phyloP scores from a whole-genome alignment of 1,140 invertebrate species.

The Lasioglossum baleicum region DNA sequence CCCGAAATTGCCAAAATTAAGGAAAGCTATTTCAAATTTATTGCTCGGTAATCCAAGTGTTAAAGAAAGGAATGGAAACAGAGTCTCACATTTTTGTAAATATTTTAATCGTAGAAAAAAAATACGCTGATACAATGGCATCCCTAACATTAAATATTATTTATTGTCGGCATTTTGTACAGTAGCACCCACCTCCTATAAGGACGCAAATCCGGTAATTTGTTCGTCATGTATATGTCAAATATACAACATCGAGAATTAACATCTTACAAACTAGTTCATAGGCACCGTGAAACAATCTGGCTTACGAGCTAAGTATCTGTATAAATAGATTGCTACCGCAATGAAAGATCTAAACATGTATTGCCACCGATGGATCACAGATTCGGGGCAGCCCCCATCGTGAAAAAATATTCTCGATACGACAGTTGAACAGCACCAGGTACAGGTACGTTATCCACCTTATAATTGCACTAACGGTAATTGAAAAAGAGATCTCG shows the following conservation, averaged over 20 bases:
- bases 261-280: constrained; percentile 3
- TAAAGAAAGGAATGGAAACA: not conserved
- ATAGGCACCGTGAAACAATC: constrained; percentile 6
- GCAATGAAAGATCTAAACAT: not conserved
- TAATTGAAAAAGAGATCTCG: constrained; percentile 13
- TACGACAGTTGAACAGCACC: constrained; percentile 12
- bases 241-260: constrained; percentile 14
- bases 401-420: not conserved
- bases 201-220: not conserved
- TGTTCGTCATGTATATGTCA: constrained; percentile 12
- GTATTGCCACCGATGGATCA: constrained; percentile 34
- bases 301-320: not conserved
- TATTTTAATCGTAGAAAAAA: constrained; percentile 13
- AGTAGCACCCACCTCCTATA: constrained; percentile 19
- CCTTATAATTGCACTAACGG: constrained; percentile 10
- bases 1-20: too few species aligned
- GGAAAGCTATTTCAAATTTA: not conserved
- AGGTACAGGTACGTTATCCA: constrained; percentile 7
- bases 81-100: not conserved
- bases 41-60: not conserved
- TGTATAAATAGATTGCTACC: constrained; percentile 29
- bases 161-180: not conserved
- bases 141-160: constrained; percentile 2
- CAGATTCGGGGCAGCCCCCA: constrained; percentile 15
- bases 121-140: constrained; percentile 8